phyloP scores from a whole-genome alignment of 2,888 invertebrate species.

The Erebia palarica region DNA sequence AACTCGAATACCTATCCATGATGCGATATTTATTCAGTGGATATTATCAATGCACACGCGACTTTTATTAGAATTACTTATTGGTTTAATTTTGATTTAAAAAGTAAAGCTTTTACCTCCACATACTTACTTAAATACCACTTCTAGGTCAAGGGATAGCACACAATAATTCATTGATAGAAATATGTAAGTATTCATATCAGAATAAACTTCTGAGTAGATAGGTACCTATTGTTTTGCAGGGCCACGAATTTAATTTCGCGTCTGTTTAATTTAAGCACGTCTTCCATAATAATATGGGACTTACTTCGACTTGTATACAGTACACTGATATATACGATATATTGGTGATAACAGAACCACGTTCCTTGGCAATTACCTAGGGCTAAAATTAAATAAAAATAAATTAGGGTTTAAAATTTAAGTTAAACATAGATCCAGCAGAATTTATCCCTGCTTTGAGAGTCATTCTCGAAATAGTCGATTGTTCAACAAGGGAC shows the following conservation, averaged over 20 bases:
- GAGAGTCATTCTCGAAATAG: no score
- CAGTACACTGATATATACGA: not conserved
- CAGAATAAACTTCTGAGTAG: conserved; percentile 11
- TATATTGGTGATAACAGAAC: not conserved
- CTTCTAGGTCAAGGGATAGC: no score
- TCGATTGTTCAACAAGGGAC: no score
- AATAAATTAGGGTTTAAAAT: no score
- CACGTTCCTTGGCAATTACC: no score
- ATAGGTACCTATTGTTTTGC: conserved; percentile 21
- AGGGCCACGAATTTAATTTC: conserved; percentile 20
- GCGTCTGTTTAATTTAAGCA: conserved; percentile 35
- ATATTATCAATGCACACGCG: not conserved
- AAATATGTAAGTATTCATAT: not conserved
- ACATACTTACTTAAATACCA: no score
- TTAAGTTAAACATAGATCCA: no score
- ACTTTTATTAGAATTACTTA: not conserved
- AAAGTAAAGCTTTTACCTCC: no score
- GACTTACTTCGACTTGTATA: conserved; percentile 16
- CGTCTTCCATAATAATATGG: conserved; percentile 40
- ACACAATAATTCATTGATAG: no score
- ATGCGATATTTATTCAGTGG: not conserved
- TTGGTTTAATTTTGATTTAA: not conserved
- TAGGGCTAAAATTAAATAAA: no score
- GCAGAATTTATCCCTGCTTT: no score
- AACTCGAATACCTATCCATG: not conserved